These are phyloP conservation scores for Chloroceryle inda DNA, from an alignment of 2,797 vertebrate genomes.

Conservation along the genomic window DNA sequence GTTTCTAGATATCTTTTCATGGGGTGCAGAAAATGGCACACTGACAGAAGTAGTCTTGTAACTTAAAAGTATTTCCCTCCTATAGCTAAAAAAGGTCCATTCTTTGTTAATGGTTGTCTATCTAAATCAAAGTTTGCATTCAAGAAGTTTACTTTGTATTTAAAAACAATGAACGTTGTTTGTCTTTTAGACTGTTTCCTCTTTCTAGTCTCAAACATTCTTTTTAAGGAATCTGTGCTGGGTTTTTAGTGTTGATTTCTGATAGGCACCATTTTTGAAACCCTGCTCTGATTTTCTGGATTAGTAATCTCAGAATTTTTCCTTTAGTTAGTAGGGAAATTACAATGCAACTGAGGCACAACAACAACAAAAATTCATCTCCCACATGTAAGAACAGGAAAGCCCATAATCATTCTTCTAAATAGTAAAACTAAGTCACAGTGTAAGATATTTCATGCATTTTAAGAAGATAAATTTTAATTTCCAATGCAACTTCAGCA, in stretches of 20 bases:
- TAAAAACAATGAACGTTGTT: not conserved
- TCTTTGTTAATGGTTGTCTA: not conserved
- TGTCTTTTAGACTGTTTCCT: not conserved
- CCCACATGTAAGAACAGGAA: not conserved
- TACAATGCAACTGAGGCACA: not conserved
- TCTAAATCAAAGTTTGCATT: not conserved
- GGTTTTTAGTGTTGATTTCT: not conserved
- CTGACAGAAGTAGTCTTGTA: not conserved
- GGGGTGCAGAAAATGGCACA: not conserved
- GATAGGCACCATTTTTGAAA: not conserved
- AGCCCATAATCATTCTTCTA: not conserved
- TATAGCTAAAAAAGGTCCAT: not conserved
- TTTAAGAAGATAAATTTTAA: not conserved
- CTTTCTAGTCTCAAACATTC: not conserved
- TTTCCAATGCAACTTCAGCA: not conserved
- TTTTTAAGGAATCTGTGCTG: not conserved
- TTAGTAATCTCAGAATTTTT: not conserved
- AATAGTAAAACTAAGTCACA: not conserved
- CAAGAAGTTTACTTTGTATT: not conserved
- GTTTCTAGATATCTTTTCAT: not conserved
- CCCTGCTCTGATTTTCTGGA: not conserved
- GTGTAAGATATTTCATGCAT: not conserved
- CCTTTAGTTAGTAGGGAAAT: not conserved
- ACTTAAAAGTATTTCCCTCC: not conserved
- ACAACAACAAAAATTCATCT: not conserved